phyloP scores from a whole-genome alignment of 2,113 vertebrate species.

The Drymodes brunneopygia region DNA sequence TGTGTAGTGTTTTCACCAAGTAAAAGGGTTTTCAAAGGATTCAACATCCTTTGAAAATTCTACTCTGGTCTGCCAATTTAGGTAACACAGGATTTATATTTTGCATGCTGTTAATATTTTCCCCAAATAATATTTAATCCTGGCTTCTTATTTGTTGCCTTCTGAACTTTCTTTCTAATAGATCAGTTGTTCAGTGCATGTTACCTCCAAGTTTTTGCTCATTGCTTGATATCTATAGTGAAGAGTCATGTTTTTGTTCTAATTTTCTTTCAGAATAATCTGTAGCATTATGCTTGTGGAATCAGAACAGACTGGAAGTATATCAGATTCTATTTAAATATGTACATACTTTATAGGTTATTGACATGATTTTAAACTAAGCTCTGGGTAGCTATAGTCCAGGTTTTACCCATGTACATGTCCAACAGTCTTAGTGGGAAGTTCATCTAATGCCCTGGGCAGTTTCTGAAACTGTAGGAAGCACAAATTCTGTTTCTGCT shows the following conservation, averaged over 20 bases:
- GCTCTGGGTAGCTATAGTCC: not conserved
- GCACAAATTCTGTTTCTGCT: not conserved
- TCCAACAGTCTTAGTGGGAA: not conserved
- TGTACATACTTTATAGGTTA: not conserved
- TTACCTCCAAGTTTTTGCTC: not conserved
- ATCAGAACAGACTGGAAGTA: not conserved
- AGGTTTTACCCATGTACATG: not conserved
- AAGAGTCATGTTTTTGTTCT: not conserved
- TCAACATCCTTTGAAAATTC: conserved; percentile 37
- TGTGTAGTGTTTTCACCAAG: conserved; percentile 33
- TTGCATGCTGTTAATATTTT: conserved; percentile 22
- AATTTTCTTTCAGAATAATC: not conserved
- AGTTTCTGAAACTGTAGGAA: not conserved
- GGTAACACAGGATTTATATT: not conserved
- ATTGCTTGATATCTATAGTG: not conserved
- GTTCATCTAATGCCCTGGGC: not conserved
- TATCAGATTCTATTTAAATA: not conserved
- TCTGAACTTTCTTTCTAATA: not conserved
- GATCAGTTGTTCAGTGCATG: not conserved
- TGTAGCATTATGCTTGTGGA: not conserved
- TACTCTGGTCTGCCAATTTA: not conserved
- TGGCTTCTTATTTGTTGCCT: not conserved
- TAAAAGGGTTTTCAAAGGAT: conserved; percentile 53
- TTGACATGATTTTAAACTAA: not conserved
- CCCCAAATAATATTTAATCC: not conserved